Conservation (phyloP, 2,888 invertebrate species). For the Andrena chrysosceles region DNA sequence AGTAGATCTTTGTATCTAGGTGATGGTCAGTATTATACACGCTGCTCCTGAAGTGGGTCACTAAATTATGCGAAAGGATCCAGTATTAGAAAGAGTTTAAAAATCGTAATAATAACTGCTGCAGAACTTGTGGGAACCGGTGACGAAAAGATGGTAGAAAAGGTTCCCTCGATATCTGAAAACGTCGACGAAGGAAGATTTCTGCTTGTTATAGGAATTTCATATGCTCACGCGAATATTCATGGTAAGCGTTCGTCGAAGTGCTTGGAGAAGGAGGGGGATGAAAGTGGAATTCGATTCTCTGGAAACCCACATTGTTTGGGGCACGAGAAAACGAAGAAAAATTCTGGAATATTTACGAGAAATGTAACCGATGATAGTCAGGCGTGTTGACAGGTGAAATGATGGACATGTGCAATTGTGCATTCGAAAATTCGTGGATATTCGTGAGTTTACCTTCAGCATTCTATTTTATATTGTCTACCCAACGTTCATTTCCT, state of each 20-base stretch:
- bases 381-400: not conserved
- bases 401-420: not conserved
- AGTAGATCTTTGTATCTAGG: no score
- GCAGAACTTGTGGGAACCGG: not conserved
- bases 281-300: conserved; percentile 1
- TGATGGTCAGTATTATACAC: no score
- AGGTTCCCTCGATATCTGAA: not conserved
- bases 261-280: not conserved
- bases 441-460: not conserved
- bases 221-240: not conserved
- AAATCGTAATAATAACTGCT: not conserved
- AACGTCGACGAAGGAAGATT: not conserved
- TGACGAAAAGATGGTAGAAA: not conserved
- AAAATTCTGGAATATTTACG: not conserved
- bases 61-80: not conserved
- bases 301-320: not conserved
- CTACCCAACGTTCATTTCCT: no score
- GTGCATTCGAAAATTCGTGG: not conserved
- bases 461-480: not conserved
- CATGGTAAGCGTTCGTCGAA: not conserved
- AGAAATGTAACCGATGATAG: not conserved
- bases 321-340: not conserved
- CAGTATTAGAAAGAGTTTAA: not conserved
- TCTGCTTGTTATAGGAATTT: not conserved
- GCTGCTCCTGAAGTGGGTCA: no score